Evolutionary conservation across 53 echinoderm and acorn worm species (phyloP), one percentile per base, ranked within the genome.

Genomic region (Stichopus horrens): DNA sequence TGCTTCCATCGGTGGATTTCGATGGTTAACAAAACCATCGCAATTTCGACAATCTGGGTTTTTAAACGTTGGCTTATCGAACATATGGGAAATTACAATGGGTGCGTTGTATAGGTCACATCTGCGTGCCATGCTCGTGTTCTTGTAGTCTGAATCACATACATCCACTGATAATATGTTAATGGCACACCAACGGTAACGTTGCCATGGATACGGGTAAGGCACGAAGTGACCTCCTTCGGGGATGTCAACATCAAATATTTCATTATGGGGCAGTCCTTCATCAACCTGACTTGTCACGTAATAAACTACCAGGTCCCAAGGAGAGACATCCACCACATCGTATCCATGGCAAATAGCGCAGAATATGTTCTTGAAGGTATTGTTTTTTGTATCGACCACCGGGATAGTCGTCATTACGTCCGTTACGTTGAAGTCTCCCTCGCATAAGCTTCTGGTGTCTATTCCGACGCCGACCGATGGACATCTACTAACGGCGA

Each of bases 281-380:
- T 37, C 1, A 0, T 7, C 13, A n/a, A 7, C 16, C 0, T 53
- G 78, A 55, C 5, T 19, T 5, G 18, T 19, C n/a, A 79, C 56
- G 79, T 79, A 79, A n/a, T 90, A 76, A 0, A 76, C 63, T 6
- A 83, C 90, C 4, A 91, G 21, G 14, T 76, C 74, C 93, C 93
- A 93, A 7, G 93, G 74, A 1, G 58, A 80, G 9, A 93, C 55
- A 14, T 76, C 74, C 0, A 23, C 71, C 22, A 88, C 18, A 8
- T 58, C 57, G 18, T 74, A 8, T 7, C 93, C 91, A 58, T 90
- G 89, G 78, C 95, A 95, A n/a, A 90, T 86, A 2, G 95, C 93
- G 57, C 95, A 95, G 89, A 90, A 95, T 3, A 93, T 55, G 83
- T 95, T 95, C 77, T 88, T 92, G 88, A 83, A 95, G 4, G 86